These are phyloP conservation scores for Leucophora obtusa DNA, from an alignment of 2,888 invertebrate genomes.

Conservation along the genomic window DNA sequence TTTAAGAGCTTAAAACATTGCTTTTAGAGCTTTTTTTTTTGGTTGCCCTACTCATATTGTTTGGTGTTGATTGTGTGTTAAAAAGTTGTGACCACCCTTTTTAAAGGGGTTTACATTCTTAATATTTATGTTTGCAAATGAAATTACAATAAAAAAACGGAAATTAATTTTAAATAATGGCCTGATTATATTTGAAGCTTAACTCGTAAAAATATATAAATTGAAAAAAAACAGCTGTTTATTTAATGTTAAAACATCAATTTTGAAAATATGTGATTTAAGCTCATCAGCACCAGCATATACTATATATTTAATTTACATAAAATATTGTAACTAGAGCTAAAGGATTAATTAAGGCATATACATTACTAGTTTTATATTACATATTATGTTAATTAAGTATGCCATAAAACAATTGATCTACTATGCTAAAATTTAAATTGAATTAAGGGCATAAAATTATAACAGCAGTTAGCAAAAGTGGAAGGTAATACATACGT, in stretches of 20 bases:
- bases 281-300: conserved; percentile 44
- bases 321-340: conserved; percentile 38
- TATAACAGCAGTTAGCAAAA: no score
- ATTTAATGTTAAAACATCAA: conserved; percentile 47
- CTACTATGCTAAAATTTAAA: neutral
- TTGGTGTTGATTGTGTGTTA: neutral
- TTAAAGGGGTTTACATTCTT: conserved; percentile 45
- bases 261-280: conserved; percentile 35
- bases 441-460: neutral
- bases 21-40: no score
- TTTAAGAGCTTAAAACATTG: no score
- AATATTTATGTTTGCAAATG: conserved; percentile 57
- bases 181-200: conserved; percentile 54
- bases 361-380: no score
- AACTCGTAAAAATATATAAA: neutral
- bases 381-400: no score
- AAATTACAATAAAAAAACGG: conserved; percentile 48
- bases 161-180: conserved; percentile 60
- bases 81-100: neutral
- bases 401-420: neutral
- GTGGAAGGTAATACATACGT: no score
- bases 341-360: conserved; percentile 37
- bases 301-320: conserved; percentile 38
- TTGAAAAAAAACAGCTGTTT: conserved; percentile 37
- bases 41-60: no score